These are phyloP conservation scores for Chymomyza procnemis DNA, from an alignment of 2,888 invertebrate genomes.

Conservation along the genomic window DNA sequence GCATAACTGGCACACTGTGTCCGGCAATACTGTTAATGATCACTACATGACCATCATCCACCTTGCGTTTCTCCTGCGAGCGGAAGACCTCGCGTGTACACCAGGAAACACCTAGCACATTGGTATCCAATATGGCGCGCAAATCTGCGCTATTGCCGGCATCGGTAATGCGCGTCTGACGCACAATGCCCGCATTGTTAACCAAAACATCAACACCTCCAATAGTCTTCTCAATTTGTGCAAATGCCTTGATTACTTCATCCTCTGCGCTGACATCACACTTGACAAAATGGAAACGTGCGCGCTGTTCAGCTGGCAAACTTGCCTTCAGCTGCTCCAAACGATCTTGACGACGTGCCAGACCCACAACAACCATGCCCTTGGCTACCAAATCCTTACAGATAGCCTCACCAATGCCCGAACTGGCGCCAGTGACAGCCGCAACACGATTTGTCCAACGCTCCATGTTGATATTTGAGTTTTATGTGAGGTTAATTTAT, in stretches of 20 bases:
- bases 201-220: slow-evolving; percentile 81
- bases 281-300: slow-evolving; percentile 73
- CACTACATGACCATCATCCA: slow-evolving; percentile 79
- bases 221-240: slow-evolving; percentile 78
- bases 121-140: slow-evolving; percentile 77
- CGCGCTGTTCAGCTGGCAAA: slow-evolving; percentile 47
- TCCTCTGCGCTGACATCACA: slow-evolving; percentile 81
- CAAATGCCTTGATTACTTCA: slow-evolving; percentile 80
- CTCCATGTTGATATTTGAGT: slow-evolving; percentile 36
- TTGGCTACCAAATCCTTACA: slow-evolving; percentile 44
- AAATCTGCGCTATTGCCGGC: slow-evolving; percentile 56
- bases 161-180: slow-evolving; percentile 30
- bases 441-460: slow-evolving; percentile 62
- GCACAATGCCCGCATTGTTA: slow-evolving; percentile 80
- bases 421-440: slow-evolving; percentile 64
- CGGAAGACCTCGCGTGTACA: slow-evolving; percentile 79
- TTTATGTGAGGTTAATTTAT: neutral
- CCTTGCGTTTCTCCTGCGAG: slow-evolving; percentile 78
- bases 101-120: slow-evolving; percentile 78
- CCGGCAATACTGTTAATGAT: slow-evolving; percentile 76
- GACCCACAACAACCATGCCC: slow-evolving; percentile 76
- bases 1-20: slow-evolving; percentile 51
- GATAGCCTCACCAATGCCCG: slow-evolving; percentile 59
- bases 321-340: slow-evolving; percentile 65
- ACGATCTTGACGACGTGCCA: slow-evolving; percentile 79